These are phyloP conservation scores for Sphyrna mokarran DNA, from an alignment of 2,113 vertebrate genomes.

Conservation along the genomic window DNA sequence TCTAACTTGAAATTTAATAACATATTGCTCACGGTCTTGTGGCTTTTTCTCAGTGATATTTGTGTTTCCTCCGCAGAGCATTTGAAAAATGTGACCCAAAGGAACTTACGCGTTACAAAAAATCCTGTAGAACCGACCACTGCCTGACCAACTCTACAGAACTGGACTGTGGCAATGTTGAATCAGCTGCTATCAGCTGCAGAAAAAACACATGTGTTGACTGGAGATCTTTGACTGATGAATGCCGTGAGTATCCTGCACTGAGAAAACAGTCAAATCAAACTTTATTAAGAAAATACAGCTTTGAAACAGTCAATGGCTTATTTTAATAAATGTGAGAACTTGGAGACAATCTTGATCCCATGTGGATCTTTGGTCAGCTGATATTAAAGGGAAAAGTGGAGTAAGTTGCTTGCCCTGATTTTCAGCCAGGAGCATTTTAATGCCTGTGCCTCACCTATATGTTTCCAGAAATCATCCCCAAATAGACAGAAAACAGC, in stretches of 20 bases:
- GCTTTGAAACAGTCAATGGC: not conserved
- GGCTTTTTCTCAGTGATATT: not conserved
- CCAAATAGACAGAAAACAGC: not conserved
- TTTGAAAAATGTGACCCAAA: not conserved
- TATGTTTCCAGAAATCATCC: no score
- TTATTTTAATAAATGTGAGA: not conserved
- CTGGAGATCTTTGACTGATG: not conserved
- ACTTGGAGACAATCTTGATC: not conserved
- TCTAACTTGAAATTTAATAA: not conserved
- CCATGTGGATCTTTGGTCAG: not conserved
- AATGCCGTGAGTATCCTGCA: slow-evolving; percentile 1
- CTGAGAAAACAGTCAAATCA: not conserved
- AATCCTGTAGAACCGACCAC: not conserved
- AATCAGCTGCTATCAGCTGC: not conserved
- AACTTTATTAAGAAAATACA: not conserved
- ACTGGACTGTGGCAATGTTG: not conserved
- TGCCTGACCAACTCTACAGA: not conserved
- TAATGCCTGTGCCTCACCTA: not conserved
- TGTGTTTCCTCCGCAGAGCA: not conserved
- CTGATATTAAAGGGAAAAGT: not conserved
- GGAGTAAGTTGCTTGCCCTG: not conserved
- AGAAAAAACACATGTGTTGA: not conserved
- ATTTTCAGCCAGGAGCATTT: not conserved
- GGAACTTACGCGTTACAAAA: not conserved
- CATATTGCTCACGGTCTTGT: not conserved